Percentiles rank a stretch among this genome's conserved stretches.
Conservation (phyloP, 1,140 invertebrate species). For the Scylla paramamosain region DNA sequence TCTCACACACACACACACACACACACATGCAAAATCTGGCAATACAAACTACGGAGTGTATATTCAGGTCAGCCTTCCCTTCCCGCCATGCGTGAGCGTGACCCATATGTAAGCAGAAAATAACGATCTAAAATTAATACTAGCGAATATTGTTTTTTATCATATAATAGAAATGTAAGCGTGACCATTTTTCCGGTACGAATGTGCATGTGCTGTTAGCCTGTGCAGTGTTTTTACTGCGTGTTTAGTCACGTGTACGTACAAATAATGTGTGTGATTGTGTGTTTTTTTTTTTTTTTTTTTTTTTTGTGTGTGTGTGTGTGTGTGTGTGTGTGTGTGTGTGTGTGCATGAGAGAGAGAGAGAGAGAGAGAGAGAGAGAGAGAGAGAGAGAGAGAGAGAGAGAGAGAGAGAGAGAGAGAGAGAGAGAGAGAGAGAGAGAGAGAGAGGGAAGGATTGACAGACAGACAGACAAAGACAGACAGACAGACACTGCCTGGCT, state of each 20-base stretch:
- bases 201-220: background rate
- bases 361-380: background rate
- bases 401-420: background rate
- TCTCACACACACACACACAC: too few species aligned
- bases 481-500: background rate
- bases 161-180: background rate
- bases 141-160: background rate
- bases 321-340: conserved; percentile 2
- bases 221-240: background rate
- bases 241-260: background rate
- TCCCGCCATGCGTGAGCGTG: too few species aligned
- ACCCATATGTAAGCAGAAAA: background rate
- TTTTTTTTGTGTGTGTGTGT: background rate
- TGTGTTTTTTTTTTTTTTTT: background rate
- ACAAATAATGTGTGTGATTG: background rate
- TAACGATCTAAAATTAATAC: background rate
- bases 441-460: background rate
- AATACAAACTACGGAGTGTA: too few species aligned
- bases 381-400: background rate
- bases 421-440: background rate
- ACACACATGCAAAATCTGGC: too few species aligned
- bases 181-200: background rate
- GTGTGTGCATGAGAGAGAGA: background rate
- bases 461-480: background rate
- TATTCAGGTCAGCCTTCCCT: too few species aligned